Evolutionary conservation across 1,140 invertebrate species (phyloP).

Genomic region (Drosophila littoralis): DNA sequence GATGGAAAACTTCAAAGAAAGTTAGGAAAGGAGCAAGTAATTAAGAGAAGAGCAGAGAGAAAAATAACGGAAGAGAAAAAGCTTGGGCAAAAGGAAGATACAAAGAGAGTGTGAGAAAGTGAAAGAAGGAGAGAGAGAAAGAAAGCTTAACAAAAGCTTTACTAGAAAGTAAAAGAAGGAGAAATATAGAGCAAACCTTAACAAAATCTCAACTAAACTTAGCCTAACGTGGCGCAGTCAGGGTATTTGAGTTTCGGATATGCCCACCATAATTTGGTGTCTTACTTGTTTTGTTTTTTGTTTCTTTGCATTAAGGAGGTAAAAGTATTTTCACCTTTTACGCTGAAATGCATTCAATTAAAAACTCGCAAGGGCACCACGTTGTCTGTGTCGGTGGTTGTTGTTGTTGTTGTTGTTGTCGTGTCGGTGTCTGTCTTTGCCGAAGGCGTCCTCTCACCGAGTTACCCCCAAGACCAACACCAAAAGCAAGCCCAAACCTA

Average conservation of each 20-base stretch:
- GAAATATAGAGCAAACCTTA: too few species aligned
- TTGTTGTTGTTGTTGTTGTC: neutral
- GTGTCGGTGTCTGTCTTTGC: slow-evolving; percentile 9
- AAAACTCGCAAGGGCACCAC: slow-evolving; percentile 64
- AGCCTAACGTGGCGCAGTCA: neutral
- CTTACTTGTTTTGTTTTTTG: neutral
- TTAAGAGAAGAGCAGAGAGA: neutral
- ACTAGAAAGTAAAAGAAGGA: too few species aligned
- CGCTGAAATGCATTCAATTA: slow-evolving; percentile 77
- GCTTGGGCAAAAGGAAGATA: neutral
- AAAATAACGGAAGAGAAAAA: neutral
- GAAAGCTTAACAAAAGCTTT: too few species aligned
- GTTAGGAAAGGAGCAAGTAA: too few species aligned
- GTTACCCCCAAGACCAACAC: slow-evolving; percentile 11
- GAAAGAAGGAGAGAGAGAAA: neutral
- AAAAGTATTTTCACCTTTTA: slow-evolving; percentile 75
- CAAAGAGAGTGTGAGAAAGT: neutral
- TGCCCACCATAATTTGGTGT: slow-evolving; percentile 2
- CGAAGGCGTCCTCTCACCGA: slow-evolving; percentile 21
- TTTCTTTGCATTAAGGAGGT: slow-evolving; percentile 36
- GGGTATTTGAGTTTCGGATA: neutral
- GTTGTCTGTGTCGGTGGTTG: slow-evolving; percentile 28
- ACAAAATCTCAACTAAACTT: too few species aligned
- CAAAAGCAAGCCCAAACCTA: slow-evolving; percentile 2
- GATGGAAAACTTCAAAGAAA: too few species aligned